These are phyloP conservation scores for Noctua comes DNA, from an alignment of 2,888 invertebrate species.

Conservation along the genomic window DNA sequence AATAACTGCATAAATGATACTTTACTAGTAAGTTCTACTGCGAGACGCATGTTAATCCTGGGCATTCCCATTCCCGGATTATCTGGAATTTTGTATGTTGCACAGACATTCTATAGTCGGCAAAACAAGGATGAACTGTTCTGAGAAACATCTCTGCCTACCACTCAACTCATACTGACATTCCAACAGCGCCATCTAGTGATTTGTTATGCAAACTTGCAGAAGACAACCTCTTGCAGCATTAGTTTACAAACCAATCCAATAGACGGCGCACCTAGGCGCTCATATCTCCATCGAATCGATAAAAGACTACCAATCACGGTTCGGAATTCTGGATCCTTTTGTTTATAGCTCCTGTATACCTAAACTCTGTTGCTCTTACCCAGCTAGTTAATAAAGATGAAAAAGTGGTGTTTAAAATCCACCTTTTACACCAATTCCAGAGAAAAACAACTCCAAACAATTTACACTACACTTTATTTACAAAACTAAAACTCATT, in stretches of 20 bases:
- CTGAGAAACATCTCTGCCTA: not conserved
- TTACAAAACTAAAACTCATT: conserved; percentile 70
- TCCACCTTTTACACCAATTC: not conserved
- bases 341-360: not conserved
- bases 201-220: not conserved
- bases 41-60: not conserved
- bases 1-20: not conserved
- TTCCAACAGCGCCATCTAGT: conserved; percentile 18
- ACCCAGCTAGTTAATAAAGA: not conserved
- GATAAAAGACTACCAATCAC: not conserved
- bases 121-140: not conserved
- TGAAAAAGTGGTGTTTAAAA: not conserved
- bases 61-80: not conserved
- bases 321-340: not conserved
- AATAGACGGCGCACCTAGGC: not conserved
- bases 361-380: not conserved
- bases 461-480: conserved; percentile 65
- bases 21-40: not conserved
- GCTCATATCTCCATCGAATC: not conserved
- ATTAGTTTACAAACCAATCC: not conserved
- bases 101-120: no score
- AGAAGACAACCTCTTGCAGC: no score
- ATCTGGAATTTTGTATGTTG: not conserved
- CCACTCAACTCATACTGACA: not conserved
- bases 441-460: conserved; percentile 35